These are phyloP conservation scores for Aphelenchoides bicaudatus DNA, from an alignment of 2,888 invertebrate genomes.

Conservation along the genomic window DNA sequence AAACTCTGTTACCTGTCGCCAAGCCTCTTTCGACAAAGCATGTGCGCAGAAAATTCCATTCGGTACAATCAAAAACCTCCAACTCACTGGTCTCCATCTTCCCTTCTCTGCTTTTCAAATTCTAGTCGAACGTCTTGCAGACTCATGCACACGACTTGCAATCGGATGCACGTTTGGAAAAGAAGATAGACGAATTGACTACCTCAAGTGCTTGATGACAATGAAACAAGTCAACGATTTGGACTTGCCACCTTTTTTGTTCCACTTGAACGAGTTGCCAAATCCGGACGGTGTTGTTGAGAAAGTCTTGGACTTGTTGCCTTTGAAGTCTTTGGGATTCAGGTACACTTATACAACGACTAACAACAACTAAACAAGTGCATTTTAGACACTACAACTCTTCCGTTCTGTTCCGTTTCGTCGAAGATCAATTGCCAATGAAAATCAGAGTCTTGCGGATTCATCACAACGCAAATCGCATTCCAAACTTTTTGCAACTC, in stretches of 20 bases:
- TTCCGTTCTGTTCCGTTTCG: slow-evolving; percentile 36
- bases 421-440: slow-evolving; percentile 32
- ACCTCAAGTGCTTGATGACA: slow-evolving; percentile 25
- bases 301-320: slow-evolving; percentile 28
- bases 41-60: slow-evolving; percentile 20
- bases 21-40: slow-evolving; percentile 12
- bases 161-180: slow-evolving; percentile 42
- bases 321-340: slow-evolving; percentile 34
- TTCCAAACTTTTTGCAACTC: slow-evolving; percentile 36
- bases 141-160: slow-evolving; percentile 27
- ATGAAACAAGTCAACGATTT: slow-evolving; percentile 32
- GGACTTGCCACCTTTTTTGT: slow-evolving; percentile 39
- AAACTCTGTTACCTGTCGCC: neutral
- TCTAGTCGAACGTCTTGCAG: slow-evolving; percentile 20
- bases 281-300: slow-evolving; percentile 32
- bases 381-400: slow-evolving; percentile 37
- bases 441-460: slow-evolving; percentile 35
- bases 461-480: slow-evolving; percentile 33
- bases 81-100: slow-evolving; percentile 32
- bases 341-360: too few species aligned
- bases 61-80: slow-evolving; percentile 21
- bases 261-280: slow-evolving; percentile 31
- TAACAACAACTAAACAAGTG: neutral
- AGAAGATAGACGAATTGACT: slow-evolving; percentile 27
- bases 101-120: slow-evolving; percentile 33